A percentile compares a stretch with the other conserved stretches of the same genome.
These are phyloP conservation scores for Diploscapter pachys DNA, from an alignment of 1,140 invertebrate species.

Conservation along the genomic window DNA sequence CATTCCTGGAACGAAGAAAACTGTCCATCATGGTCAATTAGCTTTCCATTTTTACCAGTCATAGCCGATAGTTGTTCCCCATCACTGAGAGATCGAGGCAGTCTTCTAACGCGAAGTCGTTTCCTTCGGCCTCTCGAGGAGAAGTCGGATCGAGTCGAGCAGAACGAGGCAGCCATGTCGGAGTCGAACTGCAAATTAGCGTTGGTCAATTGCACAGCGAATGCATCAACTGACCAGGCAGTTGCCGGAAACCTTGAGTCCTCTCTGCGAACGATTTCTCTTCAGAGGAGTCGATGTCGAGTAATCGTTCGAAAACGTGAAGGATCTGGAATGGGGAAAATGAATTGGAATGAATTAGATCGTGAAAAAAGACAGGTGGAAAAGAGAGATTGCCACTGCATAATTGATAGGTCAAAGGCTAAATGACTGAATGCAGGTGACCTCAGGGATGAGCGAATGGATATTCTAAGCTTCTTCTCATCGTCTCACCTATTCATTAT, in stretches of 20 bases:
- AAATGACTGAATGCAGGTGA: no score
- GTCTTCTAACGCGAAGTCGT: conserved; percentile 20
- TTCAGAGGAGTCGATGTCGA: no score
- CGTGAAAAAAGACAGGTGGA: no score
- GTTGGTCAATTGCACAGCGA: conserved; percentile 1
- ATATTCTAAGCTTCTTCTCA: no score
- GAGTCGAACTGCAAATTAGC: conserved; percentile 21
- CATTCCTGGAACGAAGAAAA: conserved; percentile 24
- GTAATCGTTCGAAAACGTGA: background rate
- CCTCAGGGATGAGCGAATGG: no score
- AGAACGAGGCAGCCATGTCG: conserved; percentile 36
- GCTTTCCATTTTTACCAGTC: conserved; percentile 4
- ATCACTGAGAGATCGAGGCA: conserved; percentile 36
- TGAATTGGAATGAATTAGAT: background rate
- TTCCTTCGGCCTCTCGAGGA: conserved; percentile 15
- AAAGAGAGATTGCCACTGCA: no score
- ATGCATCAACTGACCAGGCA: no score
- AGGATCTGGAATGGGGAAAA: background rate
- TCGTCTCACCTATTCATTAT: conserved; percentile 30
- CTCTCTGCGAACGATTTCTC: no score
- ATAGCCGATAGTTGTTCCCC: conserved; percentile 29
- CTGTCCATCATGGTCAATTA: background rate
- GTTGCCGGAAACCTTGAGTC: no score
- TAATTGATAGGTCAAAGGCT: no score
- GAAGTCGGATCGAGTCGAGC: conserved; percentile 34